phyloP scores from a whole-genome alignment of 2,888 invertebrate genomes.

The Leptura quadrifasciata region DNA sequence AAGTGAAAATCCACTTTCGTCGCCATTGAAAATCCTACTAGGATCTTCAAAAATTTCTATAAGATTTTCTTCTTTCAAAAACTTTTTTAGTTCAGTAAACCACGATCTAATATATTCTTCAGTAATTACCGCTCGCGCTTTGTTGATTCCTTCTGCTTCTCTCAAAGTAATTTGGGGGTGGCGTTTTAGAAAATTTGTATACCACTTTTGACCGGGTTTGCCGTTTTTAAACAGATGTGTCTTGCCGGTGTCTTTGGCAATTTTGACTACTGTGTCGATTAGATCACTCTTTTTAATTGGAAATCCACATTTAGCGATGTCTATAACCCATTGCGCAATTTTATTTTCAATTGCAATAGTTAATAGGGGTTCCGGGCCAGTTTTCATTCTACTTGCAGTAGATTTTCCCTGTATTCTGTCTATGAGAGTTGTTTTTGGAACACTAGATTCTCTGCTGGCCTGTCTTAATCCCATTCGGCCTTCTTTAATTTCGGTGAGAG shows the following conservation, averaged over 20 bases:
- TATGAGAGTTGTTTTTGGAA: slow-evolving; percentile 46
- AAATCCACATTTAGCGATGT: slow-evolving; percentile 64
- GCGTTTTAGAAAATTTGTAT: slow-evolving; percentile 59
- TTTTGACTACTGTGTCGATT: slow-evolving; percentile 61
- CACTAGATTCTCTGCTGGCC: slow-evolving; percentile 49
- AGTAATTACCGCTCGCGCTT: slow-evolving; percentile 42
- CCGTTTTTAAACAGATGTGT: slow-evolving; percentile 42
- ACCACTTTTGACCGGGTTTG: slow-evolving; percentile 58
- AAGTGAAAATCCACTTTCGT: no score
- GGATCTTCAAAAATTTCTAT: no score
- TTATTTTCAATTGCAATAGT: slow-evolving; percentile 58
- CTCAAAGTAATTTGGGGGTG: slow-evolving; percentile 49
- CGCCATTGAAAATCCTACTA: no score
- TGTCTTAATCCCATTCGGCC: slow-evolving; percentile 26
- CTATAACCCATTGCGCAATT: slow-evolving; percentile 58
- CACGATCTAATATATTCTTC: slow-evolving; percentile 42
- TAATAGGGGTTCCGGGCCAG: slow-evolving; percentile 55
- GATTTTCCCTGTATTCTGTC: not conserved
- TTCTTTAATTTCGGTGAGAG: not conserved
- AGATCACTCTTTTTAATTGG: slow-evolving; percentile 55
- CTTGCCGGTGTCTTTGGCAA: slow-evolving; percentile 43
- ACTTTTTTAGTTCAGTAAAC: slow-evolving; percentile 27
- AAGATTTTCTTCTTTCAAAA: not conserved
- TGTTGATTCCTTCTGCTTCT: slow-evolving; percentile 43
- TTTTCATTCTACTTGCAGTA: not conserved